Evolutionary conservation across 2,888 invertebrate species (phyloP).

Genomic region (Xanthostigma xanthostigma): DNA sequence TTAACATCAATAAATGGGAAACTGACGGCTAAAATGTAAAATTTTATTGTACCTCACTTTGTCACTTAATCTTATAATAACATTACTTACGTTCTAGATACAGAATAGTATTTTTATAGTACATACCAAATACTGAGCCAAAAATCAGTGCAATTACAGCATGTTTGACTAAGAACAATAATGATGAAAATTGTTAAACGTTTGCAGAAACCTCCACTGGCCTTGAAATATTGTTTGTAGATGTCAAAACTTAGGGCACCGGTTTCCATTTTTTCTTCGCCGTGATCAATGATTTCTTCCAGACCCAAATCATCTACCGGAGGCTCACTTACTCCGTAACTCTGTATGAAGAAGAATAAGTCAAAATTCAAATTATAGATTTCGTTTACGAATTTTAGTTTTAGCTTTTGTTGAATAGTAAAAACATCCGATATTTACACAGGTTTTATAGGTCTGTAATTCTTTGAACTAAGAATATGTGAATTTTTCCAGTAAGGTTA

Average conservation of each 20-base stretch:
- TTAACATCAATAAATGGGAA: too few relatives aligned
- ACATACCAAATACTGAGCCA: constrained; percentile 24
- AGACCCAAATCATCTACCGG: constrained; percentile 9
- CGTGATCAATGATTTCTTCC: constrained; percentile 15
- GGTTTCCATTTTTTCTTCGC: constrained; percentile 12
- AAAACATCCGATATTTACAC: too few relatives aligned
- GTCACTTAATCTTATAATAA: too few relatives aligned
- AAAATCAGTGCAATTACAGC: constrained; percentile 21
- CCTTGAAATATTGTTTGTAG: constrained; percentile 20
- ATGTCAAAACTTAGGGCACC: constrained; percentile 11
- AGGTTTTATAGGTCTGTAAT: too few relatives aligned
- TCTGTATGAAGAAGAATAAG: constrained; percentile 13
- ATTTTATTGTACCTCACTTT: too few relatives aligned
- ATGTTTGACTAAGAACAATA: constrained; percentile 18
- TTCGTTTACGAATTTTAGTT: too few relatives aligned
- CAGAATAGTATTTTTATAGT: background rate
- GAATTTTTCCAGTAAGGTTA: too few relatives aligned
- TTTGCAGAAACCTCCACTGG: constrained; percentile 16
- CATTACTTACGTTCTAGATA: background rate
- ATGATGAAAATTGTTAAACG: constrained; percentile 14
- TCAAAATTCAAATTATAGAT: background rate
- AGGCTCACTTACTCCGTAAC: constrained; percentile 2
- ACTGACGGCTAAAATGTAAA: too few relatives aligned
- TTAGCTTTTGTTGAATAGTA: too few relatives aligned
- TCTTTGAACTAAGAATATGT: too few relatives aligned